Percentiles rank a stretch among this genome's conserved stretches.
Evolutionary conservation across 2,113 vertebrate genomes (phyloP).

Genomic region (Falco punctatus): DNA sequence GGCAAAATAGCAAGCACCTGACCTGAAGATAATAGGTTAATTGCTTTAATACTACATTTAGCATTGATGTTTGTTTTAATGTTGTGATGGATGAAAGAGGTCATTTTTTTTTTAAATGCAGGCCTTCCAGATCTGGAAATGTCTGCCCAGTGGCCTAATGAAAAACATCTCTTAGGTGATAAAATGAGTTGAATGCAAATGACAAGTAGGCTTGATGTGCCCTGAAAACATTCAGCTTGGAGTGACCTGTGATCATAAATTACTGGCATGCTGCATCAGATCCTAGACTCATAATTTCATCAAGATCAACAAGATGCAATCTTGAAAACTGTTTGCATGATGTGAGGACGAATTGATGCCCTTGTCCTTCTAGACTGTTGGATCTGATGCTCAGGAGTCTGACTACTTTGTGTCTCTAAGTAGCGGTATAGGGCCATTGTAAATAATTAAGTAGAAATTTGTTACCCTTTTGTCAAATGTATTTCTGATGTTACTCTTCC

Average conservation of each 20-base stretch:
- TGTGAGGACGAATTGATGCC: slow-evolving; percentile 80
- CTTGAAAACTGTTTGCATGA: slow-evolving; percentile 78
- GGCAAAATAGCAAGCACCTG: slow-evolving; percentile 42
- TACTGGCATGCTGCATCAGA: slow-evolving; percentile 75
- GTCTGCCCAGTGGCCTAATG: slow-evolving; percentile 46
- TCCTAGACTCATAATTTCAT: slow-evolving; percentile 81
- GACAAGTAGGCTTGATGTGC: slow-evolving; percentile 68
- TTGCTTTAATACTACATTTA: slow-evolving; percentile 67
- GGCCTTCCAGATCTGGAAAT: slow-evolving; percentile 53
- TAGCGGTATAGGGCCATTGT: slow-evolving; percentile 78
- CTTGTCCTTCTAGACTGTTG: slow-evolving; percentile 79
- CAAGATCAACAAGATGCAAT: slow-evolving; percentile 83
- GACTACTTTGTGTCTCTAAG: slow-evolving; percentile 78
- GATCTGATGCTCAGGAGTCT: slow-evolving; percentile 69
- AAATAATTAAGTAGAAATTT: slow-evolving; percentile 90
- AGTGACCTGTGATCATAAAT: slow-evolving; percentile 82
- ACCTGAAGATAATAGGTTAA: slow-evolving; percentile 69
- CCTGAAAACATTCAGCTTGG: slow-evolving; percentile 74
- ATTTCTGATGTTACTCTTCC: slow-evolving; percentile 84
- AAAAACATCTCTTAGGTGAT: slow-evolving; percentile 66
- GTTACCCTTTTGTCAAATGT: slow-evolving; percentile 86
- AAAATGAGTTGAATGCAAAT: slow-evolving; percentile 77
- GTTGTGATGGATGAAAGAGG: slow-evolving; percentile 30
- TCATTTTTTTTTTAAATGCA: slow-evolving; percentile 1
- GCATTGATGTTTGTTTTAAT: slow-evolving; percentile 49